A percentile compares a stretch with the other conserved stretches of the same genome.
Conservation (phyloP, 1,140 invertebrate species). For the Caenorhabditis brenneri region DNA sequence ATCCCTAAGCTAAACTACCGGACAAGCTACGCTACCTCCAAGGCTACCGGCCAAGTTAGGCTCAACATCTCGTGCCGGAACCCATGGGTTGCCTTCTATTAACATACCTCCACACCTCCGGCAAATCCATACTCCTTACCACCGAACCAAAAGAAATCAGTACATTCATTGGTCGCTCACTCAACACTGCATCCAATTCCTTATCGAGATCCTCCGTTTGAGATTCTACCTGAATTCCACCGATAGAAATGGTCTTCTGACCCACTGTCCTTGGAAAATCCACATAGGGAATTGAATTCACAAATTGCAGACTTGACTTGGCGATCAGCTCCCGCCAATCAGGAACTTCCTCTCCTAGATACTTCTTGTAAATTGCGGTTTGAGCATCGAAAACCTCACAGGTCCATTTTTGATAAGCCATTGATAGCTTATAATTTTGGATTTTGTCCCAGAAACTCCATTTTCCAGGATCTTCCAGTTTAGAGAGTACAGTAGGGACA, state of each 20-base stretch:
- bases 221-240: slow-evolving; percentile 52
- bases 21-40: too few relatives aligned
- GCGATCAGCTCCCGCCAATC: slow-evolving; percentile 41
- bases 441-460: not conserved
- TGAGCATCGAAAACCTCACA: not conserved
- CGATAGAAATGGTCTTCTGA: slow-evolving; percentile 51
- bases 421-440: not conserved
- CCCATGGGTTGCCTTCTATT: too few relatives aligned
- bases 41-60: too few relatives aligned
- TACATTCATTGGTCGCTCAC: slow-evolving; percentile 44
- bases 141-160: slow-evolving; percentile 58
- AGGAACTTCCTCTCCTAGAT: not conserved
- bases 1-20: too few relatives aligned
- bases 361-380: not conserved
- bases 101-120: slow-evolving; percentile 44
- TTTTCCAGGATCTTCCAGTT: too few relatives aligned
- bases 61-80: too few relatives aligned
- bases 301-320: slow-evolving; percentile 20
- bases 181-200: slow-evolving; percentile 47
- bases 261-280: slow-evolving; percentile 42
- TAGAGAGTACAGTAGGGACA: too few relatives aligned
- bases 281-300: slow-evolving; percentile 49
- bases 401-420: not conserved
- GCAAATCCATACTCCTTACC: slow-evolving; percentile 52
- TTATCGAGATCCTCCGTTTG: not conserved